These are phyloP conservation scores for Phlogophora meticulosa DNA, from an alignment of 2,888 invertebrate genomes.

Conservation along the genomic window DNA sequence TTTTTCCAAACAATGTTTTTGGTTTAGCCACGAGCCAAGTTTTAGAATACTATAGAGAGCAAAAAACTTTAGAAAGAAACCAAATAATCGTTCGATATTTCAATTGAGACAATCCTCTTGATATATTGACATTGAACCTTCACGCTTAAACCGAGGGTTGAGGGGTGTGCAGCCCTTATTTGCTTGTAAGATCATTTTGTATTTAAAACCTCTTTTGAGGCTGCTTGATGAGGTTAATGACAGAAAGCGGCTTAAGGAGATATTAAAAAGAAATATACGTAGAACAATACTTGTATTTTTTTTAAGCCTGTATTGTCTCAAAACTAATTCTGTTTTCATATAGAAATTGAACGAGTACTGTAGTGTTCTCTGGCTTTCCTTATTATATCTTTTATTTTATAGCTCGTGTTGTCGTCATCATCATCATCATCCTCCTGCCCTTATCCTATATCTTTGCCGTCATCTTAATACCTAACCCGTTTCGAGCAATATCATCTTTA, in stretches of 20 bases:
- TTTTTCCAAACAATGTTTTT: too few species aligned
- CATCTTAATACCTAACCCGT: too few species aligned
- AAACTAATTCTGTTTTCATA: not conserved
- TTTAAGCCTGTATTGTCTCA: not conserved
- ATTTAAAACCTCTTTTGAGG: constrained; percentile 37
- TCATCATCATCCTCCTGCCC: too few species aligned
- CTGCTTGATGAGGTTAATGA: constrained; percentile 19
- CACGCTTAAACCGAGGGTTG: constrained; percentile 20
- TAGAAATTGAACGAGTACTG: not conserved
- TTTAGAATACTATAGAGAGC: too few species aligned
- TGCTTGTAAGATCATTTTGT: constrained; percentile 54
- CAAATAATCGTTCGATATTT: constrained; percentile 21
- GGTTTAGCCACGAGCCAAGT: too few species aligned
- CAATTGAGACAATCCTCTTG: constrained; percentile 46
- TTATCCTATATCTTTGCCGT: too few species aligned
- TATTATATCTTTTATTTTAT: too few species aligned
- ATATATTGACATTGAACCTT: constrained; percentile 46
- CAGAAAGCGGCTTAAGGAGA: not conserved
- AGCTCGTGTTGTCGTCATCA: too few species aligned
- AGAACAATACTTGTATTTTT: not conserved
- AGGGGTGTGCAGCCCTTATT: constrained; percentile 57
- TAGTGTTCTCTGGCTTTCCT: too few species aligned
- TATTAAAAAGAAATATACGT: not conserved
- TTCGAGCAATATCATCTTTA: too few species aligned
- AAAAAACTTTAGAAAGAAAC: not conserved